phyloP scores from a whole-genome alignment of 2,797 vertebrate species.

The Chromobotia macracanthus region DNA sequence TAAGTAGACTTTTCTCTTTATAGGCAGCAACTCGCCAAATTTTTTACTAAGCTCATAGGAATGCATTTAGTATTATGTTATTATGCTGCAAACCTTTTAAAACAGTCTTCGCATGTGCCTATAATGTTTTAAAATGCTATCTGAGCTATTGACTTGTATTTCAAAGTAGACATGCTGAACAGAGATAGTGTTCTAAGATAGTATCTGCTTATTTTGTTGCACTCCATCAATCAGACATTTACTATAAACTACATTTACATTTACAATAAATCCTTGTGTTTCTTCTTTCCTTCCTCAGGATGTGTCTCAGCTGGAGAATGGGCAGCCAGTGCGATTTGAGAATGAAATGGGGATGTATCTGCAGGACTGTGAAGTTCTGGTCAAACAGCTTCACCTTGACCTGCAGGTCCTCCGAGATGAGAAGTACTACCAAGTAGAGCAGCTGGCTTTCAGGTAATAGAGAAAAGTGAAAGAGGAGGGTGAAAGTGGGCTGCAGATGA shows the following conservation, averaged over 20 bases:
- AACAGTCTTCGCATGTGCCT: neutral
- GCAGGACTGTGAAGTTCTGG: constrained; percentile 89
- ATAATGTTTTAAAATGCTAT: neutral
- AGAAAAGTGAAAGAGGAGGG: too few relatives aligned
- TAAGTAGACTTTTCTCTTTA: constrained; percentile 73
- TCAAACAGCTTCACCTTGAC: constrained; percentile 88
- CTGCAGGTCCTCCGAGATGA: constrained; percentile 90
- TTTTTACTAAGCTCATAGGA: neutral
- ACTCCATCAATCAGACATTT: neutral
- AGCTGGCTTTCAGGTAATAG: constrained; percentile 91
- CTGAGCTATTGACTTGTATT: neutral
- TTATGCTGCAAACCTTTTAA: neutral
- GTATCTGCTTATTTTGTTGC: neutral
- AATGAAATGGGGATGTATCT: constrained; percentile 88
- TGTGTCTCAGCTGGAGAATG: constrained; percentile 87
- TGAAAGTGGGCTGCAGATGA: neutral
- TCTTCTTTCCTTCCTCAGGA: constrained; percentile 75
- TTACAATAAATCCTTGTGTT: neutral
- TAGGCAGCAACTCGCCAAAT: too few relatives aligned
- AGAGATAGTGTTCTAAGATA: neutral
- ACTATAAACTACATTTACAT: too few relatives aligned
- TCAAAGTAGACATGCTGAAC: neutral
- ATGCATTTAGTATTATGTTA: neutral
- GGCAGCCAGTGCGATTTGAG: constrained; percentile 86
- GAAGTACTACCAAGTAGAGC: constrained; percentile 95